Base-by-base conservation (phyloP, 2,888 invertebrate species). In the Melikaiella ostensackeni region DNA sequence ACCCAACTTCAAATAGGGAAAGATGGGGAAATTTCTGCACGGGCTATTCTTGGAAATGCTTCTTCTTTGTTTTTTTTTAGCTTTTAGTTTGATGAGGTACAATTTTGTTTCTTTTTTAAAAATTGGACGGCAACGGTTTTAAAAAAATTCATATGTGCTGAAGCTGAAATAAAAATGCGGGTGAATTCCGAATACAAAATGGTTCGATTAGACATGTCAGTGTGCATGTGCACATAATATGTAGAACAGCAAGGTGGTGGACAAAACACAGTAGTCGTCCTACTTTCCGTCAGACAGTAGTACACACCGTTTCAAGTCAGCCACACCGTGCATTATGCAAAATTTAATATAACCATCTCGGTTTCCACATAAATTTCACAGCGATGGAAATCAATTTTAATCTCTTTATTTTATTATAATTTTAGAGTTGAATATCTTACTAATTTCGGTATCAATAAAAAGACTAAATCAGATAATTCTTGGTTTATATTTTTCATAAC, bases 281-380 rank as follows among this genome's bases (percentile, higher is more conserved):
- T 80, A 80, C 77, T 80, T 80, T 80, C 63, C n/a, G 59, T n/a
- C 74, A 57, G 74, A 38, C 79, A 79, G 77, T 76, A 74, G 77
- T 78, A 75, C 74, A 79, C 64, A 70, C 46, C n/a, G 78, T 62
- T 61, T 78, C 77, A 35, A 81, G 79, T 79, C 81, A 81, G 81
- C 74, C 81, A 74, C 77, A 75, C 33, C 30, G 16, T 55, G 30
- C 11, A 30, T 70, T 55, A 70, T n/a, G 30, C 11, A 46, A 66
- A 66, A 30, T 66, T 9, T n/a, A 50, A 50, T 66, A 66, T 66
- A 27, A 38, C 64, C 19, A 16, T 9, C 42, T 38, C 9, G 8
- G 19, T 16, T 27, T 46, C 8, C 7, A 19, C 16, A 66, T 46
- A 66, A 66, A 46, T 46, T 66, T 19, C 27, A 24, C 21, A 27